A percentile compares a stretch with the other conserved stretches of the same genome.
Evolutionary conservation across 2,113 vertebrate species (phyloP).

Genomic region (Lampris incognitus): DNA sequence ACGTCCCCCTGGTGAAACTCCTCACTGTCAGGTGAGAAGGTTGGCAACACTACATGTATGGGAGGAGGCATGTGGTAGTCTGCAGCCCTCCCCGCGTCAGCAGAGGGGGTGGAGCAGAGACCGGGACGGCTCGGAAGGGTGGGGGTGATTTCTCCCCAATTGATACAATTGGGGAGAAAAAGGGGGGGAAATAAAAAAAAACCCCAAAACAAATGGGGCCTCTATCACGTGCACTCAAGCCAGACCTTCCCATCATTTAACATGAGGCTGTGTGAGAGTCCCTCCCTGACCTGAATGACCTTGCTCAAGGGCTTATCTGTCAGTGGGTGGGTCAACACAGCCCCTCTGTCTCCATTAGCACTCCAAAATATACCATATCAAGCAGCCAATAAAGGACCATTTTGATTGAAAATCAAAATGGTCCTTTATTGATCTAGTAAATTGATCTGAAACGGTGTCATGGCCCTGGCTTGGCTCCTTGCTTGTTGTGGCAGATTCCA

Average conservation of each 20-base stretch:
- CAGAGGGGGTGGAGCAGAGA: too few relatives aligned
- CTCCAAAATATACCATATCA: constrained; percentile 6
- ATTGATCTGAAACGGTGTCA: constrained; percentile 22
- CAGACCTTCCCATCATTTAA: constrained; percentile 29
- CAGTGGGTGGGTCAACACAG: background rate
- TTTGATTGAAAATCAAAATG: constrained; percentile 28
- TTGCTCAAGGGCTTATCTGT: constrained; percentile 54
- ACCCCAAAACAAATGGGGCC: background rate
- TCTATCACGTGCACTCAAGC: constrained; percentile 19
- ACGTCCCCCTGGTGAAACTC: too few relatives aligned
- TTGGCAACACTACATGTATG: too few relatives aligned
- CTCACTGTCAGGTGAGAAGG: too few relatives aligned
- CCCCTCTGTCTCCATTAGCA: constrained; percentile 36
- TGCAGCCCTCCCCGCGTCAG: too few relatives aligned
- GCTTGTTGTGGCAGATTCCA: background rate
- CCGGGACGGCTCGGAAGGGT: too few relatives aligned
- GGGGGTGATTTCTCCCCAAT: too few relatives aligned
- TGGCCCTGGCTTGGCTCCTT: background rate
- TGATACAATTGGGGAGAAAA: too few relatives aligned
- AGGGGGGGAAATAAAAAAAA: too few relatives aligned
- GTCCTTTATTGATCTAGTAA: constrained; percentile 2
- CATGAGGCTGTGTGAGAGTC: constrained; percentile 34
- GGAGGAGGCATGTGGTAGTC: too few relatives aligned
- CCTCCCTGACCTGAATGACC: constrained; percentile 49
- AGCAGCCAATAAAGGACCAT: constrained; percentile 7